phyloP scores from a whole-genome alignment of 1,140 invertebrate genomes.

The Pogonomyrmex californicus region DNA sequence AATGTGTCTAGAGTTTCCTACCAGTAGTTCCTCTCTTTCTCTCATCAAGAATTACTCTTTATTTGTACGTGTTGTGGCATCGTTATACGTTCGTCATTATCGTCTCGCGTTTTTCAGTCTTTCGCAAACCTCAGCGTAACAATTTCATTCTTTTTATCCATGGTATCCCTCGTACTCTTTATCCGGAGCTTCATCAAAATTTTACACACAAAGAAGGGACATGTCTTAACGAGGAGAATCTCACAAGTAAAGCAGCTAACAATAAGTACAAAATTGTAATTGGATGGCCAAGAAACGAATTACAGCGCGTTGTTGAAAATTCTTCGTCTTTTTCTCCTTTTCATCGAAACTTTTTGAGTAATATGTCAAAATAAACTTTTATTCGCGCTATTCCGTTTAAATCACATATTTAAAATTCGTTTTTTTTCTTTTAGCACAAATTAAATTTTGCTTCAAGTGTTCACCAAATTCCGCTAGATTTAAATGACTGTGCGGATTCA shows the following conservation, averaged over 20 bases:
- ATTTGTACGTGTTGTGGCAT: neutral
- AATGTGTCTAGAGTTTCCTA: neutral
- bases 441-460: neutral
- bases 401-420: neutral
- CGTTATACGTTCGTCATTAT: constrained; percentile 44
- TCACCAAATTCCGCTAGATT: neutral
- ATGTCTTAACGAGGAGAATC: constrained; percentile 15
- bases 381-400: neutral
- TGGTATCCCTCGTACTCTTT: neutral
- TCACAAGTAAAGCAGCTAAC: neutral
- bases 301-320: neutral
- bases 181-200: constrained; percentile 11
- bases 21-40: neutral
- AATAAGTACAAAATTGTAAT: neutral
- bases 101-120: constrained; percentile 26
- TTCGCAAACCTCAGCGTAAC: constrained; percentile 14
- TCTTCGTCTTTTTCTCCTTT: neutral
- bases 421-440: neutral
- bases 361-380: neutral
- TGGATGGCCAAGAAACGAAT: neutral
- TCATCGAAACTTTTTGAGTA: constrained; percentile 31
- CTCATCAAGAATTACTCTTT: constrained; percentile 2
- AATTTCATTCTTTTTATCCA: constrained; percentile 29
- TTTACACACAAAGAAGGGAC: neutral
- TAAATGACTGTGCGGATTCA: neutral